A percentile compares a stretch with the other conserved stretches of the same genome.
These are phyloP conservation scores for Thymallus thymallus DNA, from an alignment of 2,113 vertebrate species.

Conservation along the genomic window DNA sequence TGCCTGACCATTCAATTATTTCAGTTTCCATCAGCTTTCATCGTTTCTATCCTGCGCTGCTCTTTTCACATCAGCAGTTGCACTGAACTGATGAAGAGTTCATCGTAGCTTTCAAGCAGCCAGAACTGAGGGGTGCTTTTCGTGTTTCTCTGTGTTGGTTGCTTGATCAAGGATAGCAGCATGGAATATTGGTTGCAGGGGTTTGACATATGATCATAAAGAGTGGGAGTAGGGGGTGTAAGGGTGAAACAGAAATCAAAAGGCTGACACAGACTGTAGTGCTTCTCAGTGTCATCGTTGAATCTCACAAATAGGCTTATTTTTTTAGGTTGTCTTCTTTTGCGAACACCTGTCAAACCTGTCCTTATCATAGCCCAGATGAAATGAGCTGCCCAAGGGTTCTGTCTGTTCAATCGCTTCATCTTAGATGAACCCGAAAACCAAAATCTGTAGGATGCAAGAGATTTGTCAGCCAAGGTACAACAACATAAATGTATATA, in stretches of 20 bases:
- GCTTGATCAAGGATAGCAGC: too few species aligned
- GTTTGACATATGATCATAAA: too few species aligned
- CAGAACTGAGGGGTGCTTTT: background rate
- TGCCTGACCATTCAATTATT: too few species aligned
- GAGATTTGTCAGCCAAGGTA: background rate
- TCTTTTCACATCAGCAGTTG: background rate
- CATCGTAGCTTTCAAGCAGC: conserved; percentile 1
- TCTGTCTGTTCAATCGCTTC: background rate
- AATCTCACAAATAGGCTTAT: conserved; percentile 20
- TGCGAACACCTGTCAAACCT: conserved; percentile 35
- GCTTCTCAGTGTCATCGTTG: too few species aligned
- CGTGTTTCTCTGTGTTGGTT: conserved; percentile 8
- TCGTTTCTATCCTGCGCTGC: background rate
- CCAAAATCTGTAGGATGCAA: background rate
- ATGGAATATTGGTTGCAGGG: conserved; percentile 4
- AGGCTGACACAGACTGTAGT: too few species aligned
- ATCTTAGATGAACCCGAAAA: background rate
- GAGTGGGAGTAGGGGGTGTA: too few species aligned
- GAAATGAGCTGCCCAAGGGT: conserved; percentile 2
- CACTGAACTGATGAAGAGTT: background rate
- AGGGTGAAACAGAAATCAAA: too few species aligned
- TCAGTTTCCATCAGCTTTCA: background rate
- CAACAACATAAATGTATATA: too few species aligned
- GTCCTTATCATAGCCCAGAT: conserved; percentile 8
- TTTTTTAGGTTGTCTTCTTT: conserved; percentile 48